Percentiles rank a stretch among this genome's conserved stretches.
Evolutionary conservation across 2,888 invertebrate genomes (phyloP).

Genomic region (Scrobipalpa atriplicella): DNA sequence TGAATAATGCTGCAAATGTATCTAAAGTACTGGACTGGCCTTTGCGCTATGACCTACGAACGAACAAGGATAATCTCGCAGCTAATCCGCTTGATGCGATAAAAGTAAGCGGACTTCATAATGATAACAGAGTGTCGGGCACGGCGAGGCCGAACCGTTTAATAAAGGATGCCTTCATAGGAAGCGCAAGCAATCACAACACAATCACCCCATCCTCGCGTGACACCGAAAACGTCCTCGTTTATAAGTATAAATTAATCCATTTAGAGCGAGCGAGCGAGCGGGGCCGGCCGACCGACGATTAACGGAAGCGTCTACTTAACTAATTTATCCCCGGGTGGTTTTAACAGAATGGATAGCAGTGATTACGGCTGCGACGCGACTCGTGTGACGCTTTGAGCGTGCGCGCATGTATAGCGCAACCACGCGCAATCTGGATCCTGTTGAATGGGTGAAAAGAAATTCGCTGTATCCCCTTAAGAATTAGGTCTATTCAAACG

Average conservation of each 20-base stretch:
- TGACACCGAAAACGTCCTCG: constrained; percentile 83
- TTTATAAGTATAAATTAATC: constrained; percentile 83
- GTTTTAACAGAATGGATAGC: constrained; percentile 84
- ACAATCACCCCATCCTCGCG: constrained; percentile 81
- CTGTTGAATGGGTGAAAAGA: no score
- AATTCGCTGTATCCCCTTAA: no score
- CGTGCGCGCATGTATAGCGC: constrained; percentile 43
- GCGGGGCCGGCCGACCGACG: constrained; percentile 73
- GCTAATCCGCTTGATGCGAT: constrained; percentile 25
- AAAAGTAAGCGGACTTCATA: constrained; percentile 26
- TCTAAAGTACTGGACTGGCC: background rate
- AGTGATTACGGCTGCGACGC: constrained; percentile 77
- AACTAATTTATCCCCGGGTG: constrained; percentile 83
- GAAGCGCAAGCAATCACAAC: constrained; percentile 80
- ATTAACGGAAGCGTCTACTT: constrained; percentile 84
- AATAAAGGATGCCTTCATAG: constrained; percentile 76
- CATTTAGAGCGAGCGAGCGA: constrained; percentile 76
- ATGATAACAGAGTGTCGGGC: constrained; percentile 29
- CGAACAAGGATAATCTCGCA: constrained; percentile 20
- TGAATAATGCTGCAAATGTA: background rate
- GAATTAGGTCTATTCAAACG: no score
- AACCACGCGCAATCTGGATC: background rate
- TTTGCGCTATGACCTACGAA: constrained; percentile 13
- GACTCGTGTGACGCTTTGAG: constrained; percentile 62
- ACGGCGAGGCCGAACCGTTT: constrained; percentile 48